Base-by-base conservation (phyloP, 2,888 invertebrate species). In the Apocheima hispidaria region DNA sequence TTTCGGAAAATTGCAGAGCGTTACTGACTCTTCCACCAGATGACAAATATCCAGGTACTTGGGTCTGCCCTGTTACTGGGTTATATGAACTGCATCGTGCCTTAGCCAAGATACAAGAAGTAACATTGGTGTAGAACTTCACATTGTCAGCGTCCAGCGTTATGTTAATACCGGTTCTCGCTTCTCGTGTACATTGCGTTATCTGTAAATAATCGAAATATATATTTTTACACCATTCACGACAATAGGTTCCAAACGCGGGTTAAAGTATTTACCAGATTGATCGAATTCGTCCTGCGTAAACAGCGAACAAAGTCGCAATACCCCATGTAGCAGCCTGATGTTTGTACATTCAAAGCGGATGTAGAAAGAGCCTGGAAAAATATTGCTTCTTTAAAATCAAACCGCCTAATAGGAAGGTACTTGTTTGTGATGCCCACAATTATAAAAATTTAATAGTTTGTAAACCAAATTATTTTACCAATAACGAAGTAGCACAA, bases 11-110 rank as follows among this genome's bases (percentile, higher is more conserved):
- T 75, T 94, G 94, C 36, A 94, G 79, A 35, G 94, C 88, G 75
- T 94, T 94, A 66, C 92, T 93, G 38, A 93, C 74, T 78, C 82
- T 80, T 50, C 77, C 76, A 59, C 86, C 87, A 56, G 84, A 72
- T 44, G 80, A 81, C 54, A 91, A 84, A 56, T 92, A 86, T 3
- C 89, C 90, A 26, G 93, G 93, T 35, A 93, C 89, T 82, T 95
- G 94, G 2, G 93, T 82, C 60, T 94, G 94, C 12, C 95, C 95
- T 1, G 95, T 95, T 55, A 95, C 95, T 2, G 95, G 95, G 79
- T 95, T 95, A 75, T 89, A 94, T 1, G 88, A 83, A 46, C 93
- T 91, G 82, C 95, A 95, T 54, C 95, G 90, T 1, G 94, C 84
- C 73, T 93, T 94, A 0, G 95, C 95, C 59, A 95, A 80, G 63